These are phyloP conservation scores for Spilarctia lutea DNA, from an alignment of 2,888 invertebrate genomes.

Conservation along the genomic window DNA sequence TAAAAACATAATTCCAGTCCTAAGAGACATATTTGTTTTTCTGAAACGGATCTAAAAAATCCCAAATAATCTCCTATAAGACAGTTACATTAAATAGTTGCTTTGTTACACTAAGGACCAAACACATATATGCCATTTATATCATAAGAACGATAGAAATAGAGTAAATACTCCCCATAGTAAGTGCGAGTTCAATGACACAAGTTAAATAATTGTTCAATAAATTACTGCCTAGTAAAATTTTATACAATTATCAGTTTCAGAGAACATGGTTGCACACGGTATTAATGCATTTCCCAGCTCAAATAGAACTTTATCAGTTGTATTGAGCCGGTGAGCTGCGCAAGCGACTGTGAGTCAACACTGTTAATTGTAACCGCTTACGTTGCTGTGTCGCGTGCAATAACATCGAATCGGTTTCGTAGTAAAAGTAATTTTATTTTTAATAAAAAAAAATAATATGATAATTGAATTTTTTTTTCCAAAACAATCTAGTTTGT, in stretches of 20 bases:
- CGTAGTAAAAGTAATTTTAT: slow-evolving; percentile 11
- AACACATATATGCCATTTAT: background rate
- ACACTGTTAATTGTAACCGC: slow-evolving; percentile 45
- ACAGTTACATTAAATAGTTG: background rate
- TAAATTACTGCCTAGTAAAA: background rate
- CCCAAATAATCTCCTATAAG: background rate
- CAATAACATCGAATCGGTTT: slow-evolving; percentile 8
- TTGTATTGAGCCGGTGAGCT: slow-evolving; percentile 39
- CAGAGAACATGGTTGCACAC: slow-evolving; percentile 8
- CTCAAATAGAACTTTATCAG: slow-evolving; percentile 42
- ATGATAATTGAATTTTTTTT: background rate
- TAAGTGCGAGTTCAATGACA: slow-evolving; percentile 10
- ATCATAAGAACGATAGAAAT: background rate
- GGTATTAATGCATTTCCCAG: slow-evolving; percentile 37
- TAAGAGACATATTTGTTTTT: background rate
- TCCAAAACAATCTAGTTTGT: no score
- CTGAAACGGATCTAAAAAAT: background rate
- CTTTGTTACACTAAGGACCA: background rate
- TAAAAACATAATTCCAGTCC: no score
- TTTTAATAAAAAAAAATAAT: background rate
- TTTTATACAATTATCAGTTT: slow-evolving; percentile 9
- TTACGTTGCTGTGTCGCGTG: slow-evolving; percentile 25
- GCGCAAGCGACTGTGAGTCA: slow-evolving; percentile 37
- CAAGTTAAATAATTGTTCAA: background rate
- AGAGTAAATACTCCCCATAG: background rate